These are phyloP conservation scores for Bubo scandiacus DNA, from an alignment of 2,113 vertebrate genomes.

Conservation along the genomic window DNA sequence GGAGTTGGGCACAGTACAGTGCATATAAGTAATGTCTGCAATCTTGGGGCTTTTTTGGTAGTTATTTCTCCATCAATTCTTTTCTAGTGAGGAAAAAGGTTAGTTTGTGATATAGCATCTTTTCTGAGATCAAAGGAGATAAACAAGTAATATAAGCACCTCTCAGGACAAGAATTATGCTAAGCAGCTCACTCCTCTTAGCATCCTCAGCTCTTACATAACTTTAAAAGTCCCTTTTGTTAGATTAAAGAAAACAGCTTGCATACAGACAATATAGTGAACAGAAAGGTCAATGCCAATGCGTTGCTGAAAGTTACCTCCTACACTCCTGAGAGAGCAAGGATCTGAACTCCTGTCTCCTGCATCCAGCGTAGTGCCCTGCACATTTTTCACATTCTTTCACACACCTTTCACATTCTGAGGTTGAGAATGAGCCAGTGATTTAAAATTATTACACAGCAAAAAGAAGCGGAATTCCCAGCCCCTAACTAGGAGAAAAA, in stretches of 20 bases:
- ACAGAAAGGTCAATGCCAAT: not conserved
- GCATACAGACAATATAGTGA: not conserved
- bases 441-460: not conserved
- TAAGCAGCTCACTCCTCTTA: slow-evolving; percentile 41
- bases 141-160: slow-evolving; percentile 8
- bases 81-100: not conserved
- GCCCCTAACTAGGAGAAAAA: not conserved
- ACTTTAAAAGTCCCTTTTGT: not conserved
- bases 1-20: not conserved
- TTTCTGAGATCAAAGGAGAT: slow-evolving; percentile 6
- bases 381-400: too few relatives aligned
- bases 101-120: not conserved
- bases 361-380: not conserved
- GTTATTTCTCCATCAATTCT: not conserved
- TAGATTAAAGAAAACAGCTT: not conserved
- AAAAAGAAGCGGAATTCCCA: not conserved
- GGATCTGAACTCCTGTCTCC: not conserved
- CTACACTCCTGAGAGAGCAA: not conserved
- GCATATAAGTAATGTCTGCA: not conserved
- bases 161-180: slow-evolving; percentile 21
- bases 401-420: not conserved
- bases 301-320: not conserved
- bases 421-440: not conserved
- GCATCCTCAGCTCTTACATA: not conserved
- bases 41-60: too few relatives aligned